A percentile compares a stretch with the other conserved stretches of the same genome.
Conservation (phyloP, 2,113 vertebrate species). For the Megaleporinus macrocephalus region DNA sequence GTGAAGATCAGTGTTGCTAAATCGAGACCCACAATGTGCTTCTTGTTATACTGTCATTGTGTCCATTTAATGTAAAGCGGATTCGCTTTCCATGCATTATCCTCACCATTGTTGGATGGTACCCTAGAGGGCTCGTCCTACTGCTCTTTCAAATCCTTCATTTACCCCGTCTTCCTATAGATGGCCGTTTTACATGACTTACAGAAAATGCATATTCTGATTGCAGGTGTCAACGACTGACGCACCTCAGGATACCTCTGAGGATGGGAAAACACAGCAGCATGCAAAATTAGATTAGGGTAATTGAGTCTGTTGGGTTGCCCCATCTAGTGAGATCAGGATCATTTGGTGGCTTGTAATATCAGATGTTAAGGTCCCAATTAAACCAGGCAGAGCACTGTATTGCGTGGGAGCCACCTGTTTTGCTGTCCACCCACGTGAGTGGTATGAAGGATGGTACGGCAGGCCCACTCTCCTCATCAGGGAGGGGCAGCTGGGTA, state of each 20-base stretch:
- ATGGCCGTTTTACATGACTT: background rate
- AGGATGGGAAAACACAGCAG: background rate
- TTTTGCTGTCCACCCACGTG: conserved; percentile 77
- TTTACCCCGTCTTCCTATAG: background rate
- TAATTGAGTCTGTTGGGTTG: conserved; percentile 18
- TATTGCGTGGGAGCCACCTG: conserved; percentile 64
- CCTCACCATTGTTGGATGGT: conserved; percentile 7
- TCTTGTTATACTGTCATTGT: background rate
- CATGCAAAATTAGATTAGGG: background rate
- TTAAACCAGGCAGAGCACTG: conserved; percentile 39
- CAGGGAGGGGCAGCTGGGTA: conserved; percentile 77
- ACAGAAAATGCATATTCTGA: background rate
- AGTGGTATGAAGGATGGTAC: conserved; percentile 71
- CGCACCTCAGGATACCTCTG: background rate
- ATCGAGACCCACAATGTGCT: background rate
- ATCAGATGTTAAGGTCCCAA: conserved; percentile 47
- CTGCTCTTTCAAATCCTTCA: background rate
- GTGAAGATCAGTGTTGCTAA: background rate
- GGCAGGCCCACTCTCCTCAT: conserved; percentile 68
- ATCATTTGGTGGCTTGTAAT: conserved; percentile 35
- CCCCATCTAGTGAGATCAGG: background rate
- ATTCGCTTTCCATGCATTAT: background rate
- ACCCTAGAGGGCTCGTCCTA: background rate
- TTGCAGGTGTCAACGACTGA: background rate
- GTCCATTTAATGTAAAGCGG: background rate